Base-by-base conservation (phyloP, 2,797 vertebrate species). In the Chrosomus eos region DNA sequence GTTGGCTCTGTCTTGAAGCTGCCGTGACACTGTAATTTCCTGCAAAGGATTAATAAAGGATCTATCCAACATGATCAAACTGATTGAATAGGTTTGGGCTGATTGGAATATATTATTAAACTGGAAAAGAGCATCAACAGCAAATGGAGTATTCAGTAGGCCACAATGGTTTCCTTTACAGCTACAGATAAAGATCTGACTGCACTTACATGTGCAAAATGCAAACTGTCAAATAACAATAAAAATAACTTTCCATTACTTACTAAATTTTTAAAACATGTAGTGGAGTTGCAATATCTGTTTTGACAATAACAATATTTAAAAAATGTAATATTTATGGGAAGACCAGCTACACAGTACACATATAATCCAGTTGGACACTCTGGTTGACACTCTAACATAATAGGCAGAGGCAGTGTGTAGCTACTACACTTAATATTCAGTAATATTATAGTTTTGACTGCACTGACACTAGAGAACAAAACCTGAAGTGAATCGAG, bases 91-190 rank as follows among this genome's bases (percentile, higher is more conserved):
- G 33, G 53, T 23, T 16, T 75, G 28, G 21, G 19, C 21, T 55
- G 73, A 75, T 16, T 36, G 73, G 48, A 55, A 55, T 75, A 23
- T 75, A 21, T n/a, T 7, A 75, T 55, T 75, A 14, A 53, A 55
- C 11, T 5, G 31, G 3, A 75, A 7, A 36, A 53, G 6, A 9
- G 1, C 13, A 55, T 75, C 3, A 55, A 36, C 31, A 55, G 19
- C 28, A 55, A 18, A 14, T 28, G 14, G 2, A 53, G 31, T 53
- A 48, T 55, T 75, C 31, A 36, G 28, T 75, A 53, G 28, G 48
- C 19, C 48, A 74, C 28, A 36, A 7, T 75, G 43, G 28, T 48
- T 51, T 18, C 43, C 2, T 31, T 28, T 3, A 31, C 1, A 73
- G 43, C 18, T 73, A 31, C 0, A 31, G 2, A 21, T 31, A 73